Evolutionary conservation across 2,888 invertebrate species (phyloP).

Genomic region (Pterobdella sp.): DNA sequence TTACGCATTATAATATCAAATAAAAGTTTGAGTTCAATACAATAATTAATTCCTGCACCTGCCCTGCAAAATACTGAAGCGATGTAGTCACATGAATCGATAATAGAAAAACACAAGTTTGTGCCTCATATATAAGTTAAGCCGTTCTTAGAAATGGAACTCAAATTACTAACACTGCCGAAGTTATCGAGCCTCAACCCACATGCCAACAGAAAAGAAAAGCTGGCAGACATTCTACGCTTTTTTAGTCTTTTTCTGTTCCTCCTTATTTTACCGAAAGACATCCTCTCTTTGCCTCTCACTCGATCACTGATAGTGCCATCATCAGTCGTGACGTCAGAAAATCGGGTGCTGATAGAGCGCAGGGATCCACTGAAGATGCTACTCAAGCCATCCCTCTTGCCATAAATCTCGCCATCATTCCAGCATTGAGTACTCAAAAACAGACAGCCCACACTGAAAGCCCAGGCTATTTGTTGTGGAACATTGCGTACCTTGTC

Average conservation of each 20-base stretch:
- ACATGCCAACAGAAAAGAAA: conserved; percentile 37
- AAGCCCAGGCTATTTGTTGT: conserved; percentile 34
- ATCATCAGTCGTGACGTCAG: conserved; percentile 15
- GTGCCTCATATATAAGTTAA: no score
- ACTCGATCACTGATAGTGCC: background rate
- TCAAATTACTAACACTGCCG: no score
- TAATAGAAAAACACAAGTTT: no score
- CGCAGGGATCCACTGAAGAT: conserved; percentile 15
- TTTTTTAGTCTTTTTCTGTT: conserved; percentile 25
- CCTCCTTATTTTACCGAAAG: conserved; percentile 1
- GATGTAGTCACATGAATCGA: no score
- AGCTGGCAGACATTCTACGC: conserved; percentile 36
- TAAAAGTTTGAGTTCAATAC: no score
- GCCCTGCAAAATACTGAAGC: no score
- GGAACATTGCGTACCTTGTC: conserved; percentile 26
- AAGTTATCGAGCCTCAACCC: conserved; percentile 35
- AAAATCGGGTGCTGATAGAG: conserved; percentile 11
- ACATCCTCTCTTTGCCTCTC: conserved; percentile 4
- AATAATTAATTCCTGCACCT: no score
- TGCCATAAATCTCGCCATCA: background rate
- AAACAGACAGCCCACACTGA: conserved; percentile 34
- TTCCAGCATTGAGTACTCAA: conserved; percentile 28
- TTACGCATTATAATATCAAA: no score
- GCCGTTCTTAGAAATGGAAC: no score
- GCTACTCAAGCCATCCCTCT: background rate